Percentiles rank a stretch among this genome's conserved stretches.
Conservation (phyloP, 2,888 invertebrate genomes). For the Brenthis ino region DNA sequence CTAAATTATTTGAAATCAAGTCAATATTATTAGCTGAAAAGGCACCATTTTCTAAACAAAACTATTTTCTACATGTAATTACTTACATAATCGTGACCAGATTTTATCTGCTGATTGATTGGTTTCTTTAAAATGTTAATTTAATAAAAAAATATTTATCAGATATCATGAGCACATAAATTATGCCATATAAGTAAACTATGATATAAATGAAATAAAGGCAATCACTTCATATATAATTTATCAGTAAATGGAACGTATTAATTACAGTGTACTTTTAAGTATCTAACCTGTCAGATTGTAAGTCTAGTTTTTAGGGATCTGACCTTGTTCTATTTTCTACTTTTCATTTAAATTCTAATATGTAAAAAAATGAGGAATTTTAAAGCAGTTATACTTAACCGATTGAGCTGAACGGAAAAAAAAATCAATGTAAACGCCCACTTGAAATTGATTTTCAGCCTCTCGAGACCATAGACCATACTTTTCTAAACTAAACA, state of each 20-base stretch:
- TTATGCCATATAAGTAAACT: constrained; percentile 9
- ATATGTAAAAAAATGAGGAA: too few relatives aligned
- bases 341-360: too few relatives aligned
- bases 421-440: too few relatives aligned
- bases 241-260: constrained; percentile 23
- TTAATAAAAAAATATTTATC: neutral
- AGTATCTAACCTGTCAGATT: constrained; percentile 8
- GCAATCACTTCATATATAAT: constrained; percentile 26
- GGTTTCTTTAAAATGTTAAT: constrained; percentile 4
- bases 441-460: too few relatives aligned
- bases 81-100: neutral
- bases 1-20: neutral
- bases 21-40: too few relatives aligned
- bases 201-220: constrained; percentile 1
- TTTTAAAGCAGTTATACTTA: too few relatives aligned
- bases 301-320: neutral
- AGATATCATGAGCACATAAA: constrained; percentile 5
- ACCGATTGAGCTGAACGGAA: too few relatives aligned
- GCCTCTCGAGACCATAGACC: too few relatives aligned
- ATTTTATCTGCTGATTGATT: constrained; percentile 12
- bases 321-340: too few relatives aligned
- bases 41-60: too few relatives aligned
- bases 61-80: neutral
- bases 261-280: constrained; percentile 26
- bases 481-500: too few relatives aligned